Conservation (phyloP, 2,113 vertebrate species). For the Triplophysa rosa region DNA sequence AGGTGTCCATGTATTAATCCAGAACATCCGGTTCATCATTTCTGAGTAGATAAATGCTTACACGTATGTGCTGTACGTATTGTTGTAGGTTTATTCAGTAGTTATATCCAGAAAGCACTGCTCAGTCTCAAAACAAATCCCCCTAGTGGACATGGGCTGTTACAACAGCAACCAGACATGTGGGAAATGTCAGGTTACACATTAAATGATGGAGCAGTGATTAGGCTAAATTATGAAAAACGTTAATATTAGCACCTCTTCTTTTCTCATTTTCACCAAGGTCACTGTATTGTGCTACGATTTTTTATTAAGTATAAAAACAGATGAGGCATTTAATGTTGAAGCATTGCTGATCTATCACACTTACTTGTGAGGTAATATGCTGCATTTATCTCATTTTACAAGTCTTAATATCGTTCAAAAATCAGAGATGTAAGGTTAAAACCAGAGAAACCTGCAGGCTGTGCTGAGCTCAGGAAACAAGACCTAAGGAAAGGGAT, state of each 20-base stretch:
- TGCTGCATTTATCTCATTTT: not conserved
- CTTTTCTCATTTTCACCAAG: not conserved
- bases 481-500: constrained; percentile 65
- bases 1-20: not conserved
- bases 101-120: constrained; percentile 12
- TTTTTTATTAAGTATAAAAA: not conserved
- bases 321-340: not conserved
- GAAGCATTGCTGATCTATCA: not conserved
- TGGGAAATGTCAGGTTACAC: not conserved
- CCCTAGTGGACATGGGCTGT: constrained; percentile 60
- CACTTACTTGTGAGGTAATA: not conserved
- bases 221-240: not conserved
- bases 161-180: constrained; percentile 45
- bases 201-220: not conserved
- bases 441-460: constrained; percentile 7
- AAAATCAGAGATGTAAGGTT: too few relatives aligned
- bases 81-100: not conserved
- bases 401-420: not conserved
- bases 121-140: constrained; percentile 53
- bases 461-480: constrained; percentile 57
- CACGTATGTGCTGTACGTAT: not conserved
- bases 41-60: not conserved
- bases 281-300: not conserved
- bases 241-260: constrained; percentile 6
- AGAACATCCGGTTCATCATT: not conserved